Evolutionary conservation across 2,113 vertebrate genomes (phyloP), one percentile per base, ranked within the genome.

Genomic region (Neodontobutis hainanensis): DNA sequence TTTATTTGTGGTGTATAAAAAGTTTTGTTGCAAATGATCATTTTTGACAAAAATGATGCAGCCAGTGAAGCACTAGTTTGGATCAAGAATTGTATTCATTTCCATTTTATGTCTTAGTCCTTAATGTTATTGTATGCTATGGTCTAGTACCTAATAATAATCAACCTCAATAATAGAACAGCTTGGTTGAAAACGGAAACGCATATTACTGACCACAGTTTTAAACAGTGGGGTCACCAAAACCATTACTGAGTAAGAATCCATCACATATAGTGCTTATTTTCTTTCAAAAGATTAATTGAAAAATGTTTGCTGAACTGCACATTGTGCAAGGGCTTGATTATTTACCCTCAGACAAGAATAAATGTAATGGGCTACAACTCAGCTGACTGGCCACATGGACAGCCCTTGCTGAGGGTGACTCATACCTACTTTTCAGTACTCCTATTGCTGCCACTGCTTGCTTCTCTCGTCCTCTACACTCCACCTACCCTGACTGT

Each of bases 361-460:
- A 85, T 44, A 79, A 84, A 79, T 60, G 66, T 80, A 77, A 80
- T 75, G n/a, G 34, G 63, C 44, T 70, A 36, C 55, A 81, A 55
- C 82, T 87, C 78, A 76, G 71, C 65, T 62, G 59, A 77, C 79
- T 83, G 75, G 75, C 84, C 77, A 74, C 81, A 85, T 85, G 81
- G 68, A 87, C 85, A 75, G 80, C 47, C 72, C 65, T 84, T 63
- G 69, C 77, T 73, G 75, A 71, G 78, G 83, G 74, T 88, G 81
- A 88, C 78, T 88, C 87, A 88, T 65, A 77, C 60, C 70, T 81
- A 79, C 59, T 64, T 52, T 76, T 58, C 67, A 11, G 60, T 76
- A 58, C 63, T 81, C 73, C 68, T 61, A 74, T 27, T 27, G 19
- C 71, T 66, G 79, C 73, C 83, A 75, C 73, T 51, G 49, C 75